Base-by-base conservation (phyloP, 2,888 invertebrate species). In the Dorcus hopei region DNA sequence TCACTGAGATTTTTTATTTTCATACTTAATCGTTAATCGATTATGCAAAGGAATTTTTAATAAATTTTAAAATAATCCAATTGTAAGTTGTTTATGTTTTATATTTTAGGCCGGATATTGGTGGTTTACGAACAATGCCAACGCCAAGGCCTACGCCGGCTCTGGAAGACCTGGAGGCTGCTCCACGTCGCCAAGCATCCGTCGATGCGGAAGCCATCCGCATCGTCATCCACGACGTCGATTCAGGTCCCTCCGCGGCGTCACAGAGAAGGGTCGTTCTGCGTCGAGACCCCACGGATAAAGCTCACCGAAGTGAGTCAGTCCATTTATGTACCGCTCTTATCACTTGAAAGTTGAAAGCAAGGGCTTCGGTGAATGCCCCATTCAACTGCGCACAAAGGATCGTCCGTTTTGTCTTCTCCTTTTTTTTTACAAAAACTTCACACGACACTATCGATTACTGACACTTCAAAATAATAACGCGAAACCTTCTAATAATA, bases 201-300 rank as follows among this genome's bases (percentile, higher is more conserved):
- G 91, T 90, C 60, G 94, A 94, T 72, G 94, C 94, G 1, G 94
- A 95, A 76, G 93, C 93, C 64, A 95, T 95, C 70, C 90, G 93
- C 76, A 95, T 95, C 67, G 93, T 95, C 65, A 95, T 95, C 71
- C 93, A 95, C 73, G 94, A 95, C 76, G 94, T 95, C 9, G 94
- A 95, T 77, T 90, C 90, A 61, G 86, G 85, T 41, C 80, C 84
- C 59, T 79, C 82, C 56, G 82, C 84, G 65, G 83, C 90, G 33
- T 83, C 90, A 23, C 91, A 91, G 67, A 83, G 89, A 59, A 84
- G 91, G 65, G 89, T 93, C 53, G 81, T 88, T 9, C 80, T 93
- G 54, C 83, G 91, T 54, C 84, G 89, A 61, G 92, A 93, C 79
- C 88, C 91, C 38, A 84, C 87, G 43, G 93, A 93, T 76, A 92